These are phyloP conservation scores for Thymelicus lineola DNA, from an alignment of 2,888 invertebrate species.

Conservation along the genomic window DNA sequence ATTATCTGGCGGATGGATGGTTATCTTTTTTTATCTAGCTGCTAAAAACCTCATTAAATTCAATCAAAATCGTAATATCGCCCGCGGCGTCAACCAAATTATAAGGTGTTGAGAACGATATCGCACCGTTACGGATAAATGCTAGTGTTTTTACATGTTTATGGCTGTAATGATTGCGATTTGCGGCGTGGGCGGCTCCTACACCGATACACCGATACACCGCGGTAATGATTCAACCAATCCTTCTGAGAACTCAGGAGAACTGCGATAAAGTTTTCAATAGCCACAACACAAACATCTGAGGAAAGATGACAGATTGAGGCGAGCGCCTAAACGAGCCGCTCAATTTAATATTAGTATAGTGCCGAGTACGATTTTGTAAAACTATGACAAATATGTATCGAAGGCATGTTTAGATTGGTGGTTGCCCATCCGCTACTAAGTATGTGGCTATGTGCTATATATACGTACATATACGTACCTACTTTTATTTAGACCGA, in stretches of 20 bases:
- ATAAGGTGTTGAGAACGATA: constrained; percentile 44
- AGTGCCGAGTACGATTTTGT: constrained; percentile 21
- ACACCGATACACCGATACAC: constrained; percentile 44
- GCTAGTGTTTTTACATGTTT: constrained; percentile 47
- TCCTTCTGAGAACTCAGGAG: constrained; percentile 45
- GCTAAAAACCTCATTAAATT: constrained; percentile 35
- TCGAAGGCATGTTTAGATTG: constrained; percentile 1
- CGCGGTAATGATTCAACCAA: constrained; percentile 41
- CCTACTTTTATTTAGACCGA: not conserved
- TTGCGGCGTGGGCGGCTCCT: constrained; percentile 42
- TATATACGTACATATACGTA: too few relatives aligned
- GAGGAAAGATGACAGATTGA: constrained; percentile 37
- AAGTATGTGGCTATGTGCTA: not conserved
- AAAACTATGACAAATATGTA: constrained; percentile 23
- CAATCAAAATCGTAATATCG: constrained; percentile 27
- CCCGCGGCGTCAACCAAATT: constrained; percentile 37
- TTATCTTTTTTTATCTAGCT: constrained; percentile 1
- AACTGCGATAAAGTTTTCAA: constrained; percentile 37
- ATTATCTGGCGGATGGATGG: not conserved
- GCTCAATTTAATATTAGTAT: constrained; percentile 32
- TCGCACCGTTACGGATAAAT: constrained; percentile 44
- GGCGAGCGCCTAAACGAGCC: constrained; percentile 35
- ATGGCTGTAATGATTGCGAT: constrained; percentile 47
- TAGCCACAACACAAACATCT: constrained; percentile 9
- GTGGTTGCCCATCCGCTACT: too few relatives aligned